Evolutionary conservation across 2,797 vertebrate species (phyloP).

Genomic region (Oceanodroma leucorhoa): DNA sequence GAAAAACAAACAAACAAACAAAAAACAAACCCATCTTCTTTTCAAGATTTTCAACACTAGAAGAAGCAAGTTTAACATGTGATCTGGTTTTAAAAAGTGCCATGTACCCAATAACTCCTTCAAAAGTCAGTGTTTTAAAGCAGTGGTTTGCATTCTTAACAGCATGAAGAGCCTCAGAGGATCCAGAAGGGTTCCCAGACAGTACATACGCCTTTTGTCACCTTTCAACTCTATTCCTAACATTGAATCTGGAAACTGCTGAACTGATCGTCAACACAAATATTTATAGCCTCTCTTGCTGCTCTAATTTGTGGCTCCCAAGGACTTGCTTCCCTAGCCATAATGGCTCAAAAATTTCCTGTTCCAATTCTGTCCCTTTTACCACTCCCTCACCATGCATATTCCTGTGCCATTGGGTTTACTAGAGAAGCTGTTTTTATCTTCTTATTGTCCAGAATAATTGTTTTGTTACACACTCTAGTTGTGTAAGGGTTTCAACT

Average conservation of each 20-base stretch:
- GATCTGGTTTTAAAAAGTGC: neutral
- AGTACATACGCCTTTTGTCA: neutral
- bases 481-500: neutral
- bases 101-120: neutral
- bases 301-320: neutral
- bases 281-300: neutral
- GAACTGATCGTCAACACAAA: neutral
- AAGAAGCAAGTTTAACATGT: neutral
- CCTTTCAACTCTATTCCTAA: neutral
- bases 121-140: neutral
- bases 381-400: neutral
- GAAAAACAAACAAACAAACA: neutral
- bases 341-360: neutral
- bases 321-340: neutral
- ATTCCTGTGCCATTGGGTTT: neutral
- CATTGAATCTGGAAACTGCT: neutral
- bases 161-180: neutral
- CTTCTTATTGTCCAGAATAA: neutral
- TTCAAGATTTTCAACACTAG: neutral
- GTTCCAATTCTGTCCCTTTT: neutral
- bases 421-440: neutral
- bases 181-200: neutral
- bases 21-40: neutral
- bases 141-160: neutral
- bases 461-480: neutral